Conservation (phyloP, 2,797 vertebrate genomes). For the Amphiprion clarkii region DNA sequence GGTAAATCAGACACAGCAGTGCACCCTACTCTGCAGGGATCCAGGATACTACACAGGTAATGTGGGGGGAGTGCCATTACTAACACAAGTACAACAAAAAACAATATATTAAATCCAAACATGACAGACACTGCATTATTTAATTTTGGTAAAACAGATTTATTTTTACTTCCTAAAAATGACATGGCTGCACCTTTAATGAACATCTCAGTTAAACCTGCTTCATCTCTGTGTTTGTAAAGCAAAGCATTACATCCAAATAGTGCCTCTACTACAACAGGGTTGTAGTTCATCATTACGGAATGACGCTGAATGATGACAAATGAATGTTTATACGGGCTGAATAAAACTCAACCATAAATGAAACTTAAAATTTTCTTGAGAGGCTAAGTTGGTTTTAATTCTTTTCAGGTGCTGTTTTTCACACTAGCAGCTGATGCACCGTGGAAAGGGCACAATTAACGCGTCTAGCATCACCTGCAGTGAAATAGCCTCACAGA, state of each 20-base stretch:
- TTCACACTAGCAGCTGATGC: conserved; percentile 2
- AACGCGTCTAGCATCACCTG: conserved; percentile 36
- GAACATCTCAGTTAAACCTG: conserved; percentile 44
- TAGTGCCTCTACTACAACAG: conserved; percentile 52
- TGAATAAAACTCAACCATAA: conserved; percentile 85
- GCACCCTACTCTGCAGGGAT: conserved; percentile 39
- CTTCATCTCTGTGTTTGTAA: conserved; percentile 59
- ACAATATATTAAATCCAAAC: conserved; percentile 4
- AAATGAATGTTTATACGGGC: conserved; percentile 43
- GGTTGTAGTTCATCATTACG: conserved; percentile 34
- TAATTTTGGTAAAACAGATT: conserved; percentile 67
- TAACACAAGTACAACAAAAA: background rate
- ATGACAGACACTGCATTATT: conserved; percentile 8
- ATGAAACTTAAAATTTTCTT: conserved; percentile 24
- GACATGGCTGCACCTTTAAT: conserved; percentile 44
- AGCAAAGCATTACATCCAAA: conserved; percentile 56
- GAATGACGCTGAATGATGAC: conserved; percentile 37
- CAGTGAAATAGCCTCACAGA: conserved; percentile 16
- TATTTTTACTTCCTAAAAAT: conserved; percentile 76
- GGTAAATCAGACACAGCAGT: conserved; percentile 50
- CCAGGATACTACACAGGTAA: background rate
- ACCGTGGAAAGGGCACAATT: conserved; percentile 23
- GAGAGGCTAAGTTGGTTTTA: conserved; percentile 27
- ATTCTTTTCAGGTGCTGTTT: conserved; percentile 31
- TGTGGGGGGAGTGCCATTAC: background rate